Evolutionary conservation across 2,113 vertebrate species (phyloP).

Genomic region (Tetrax tetrax): DNA sequence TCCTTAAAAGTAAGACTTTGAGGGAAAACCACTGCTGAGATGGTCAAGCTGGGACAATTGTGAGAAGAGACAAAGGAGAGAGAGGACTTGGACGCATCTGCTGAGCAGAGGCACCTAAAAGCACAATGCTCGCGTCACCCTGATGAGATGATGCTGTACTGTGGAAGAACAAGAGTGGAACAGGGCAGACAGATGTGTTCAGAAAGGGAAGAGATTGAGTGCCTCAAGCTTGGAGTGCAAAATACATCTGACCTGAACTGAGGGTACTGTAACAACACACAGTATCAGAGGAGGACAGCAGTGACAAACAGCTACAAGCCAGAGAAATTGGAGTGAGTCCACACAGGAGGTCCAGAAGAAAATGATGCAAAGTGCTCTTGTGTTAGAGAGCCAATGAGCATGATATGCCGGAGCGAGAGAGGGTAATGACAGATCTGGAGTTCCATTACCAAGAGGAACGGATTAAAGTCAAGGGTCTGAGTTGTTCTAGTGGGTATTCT

Average conservation of each 20-base stretch:
- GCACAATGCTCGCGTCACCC: accelerated
- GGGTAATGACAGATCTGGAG: background rate
- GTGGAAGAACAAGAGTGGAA: background rate
- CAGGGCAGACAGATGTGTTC: background rate
- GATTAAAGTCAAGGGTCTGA: background rate
- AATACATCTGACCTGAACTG: background rate
- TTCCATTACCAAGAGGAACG: background rate
- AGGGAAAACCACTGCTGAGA: background rate
- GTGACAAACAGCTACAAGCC: background rate
- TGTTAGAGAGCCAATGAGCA: background rate
- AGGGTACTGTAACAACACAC: background rate
- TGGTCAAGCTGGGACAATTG: background rate
- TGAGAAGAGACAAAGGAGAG: background rate
- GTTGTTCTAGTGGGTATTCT: background rate
- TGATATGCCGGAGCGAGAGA: background rate
- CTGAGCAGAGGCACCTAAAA: background rate
- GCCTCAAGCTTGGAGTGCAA: background rate
- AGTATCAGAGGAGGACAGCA: background rate
- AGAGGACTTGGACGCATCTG: background rate
- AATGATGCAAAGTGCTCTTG: background rate
- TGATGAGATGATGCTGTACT: background rate
- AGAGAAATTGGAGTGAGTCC: background rate
- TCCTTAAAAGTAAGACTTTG: background rate
- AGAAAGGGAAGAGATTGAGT: background rate
- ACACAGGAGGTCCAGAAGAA: background rate